phyloP scores from a whole-genome alignment of 2,113 vertebrate species.

The Istiophorus platypterus region DNA sequence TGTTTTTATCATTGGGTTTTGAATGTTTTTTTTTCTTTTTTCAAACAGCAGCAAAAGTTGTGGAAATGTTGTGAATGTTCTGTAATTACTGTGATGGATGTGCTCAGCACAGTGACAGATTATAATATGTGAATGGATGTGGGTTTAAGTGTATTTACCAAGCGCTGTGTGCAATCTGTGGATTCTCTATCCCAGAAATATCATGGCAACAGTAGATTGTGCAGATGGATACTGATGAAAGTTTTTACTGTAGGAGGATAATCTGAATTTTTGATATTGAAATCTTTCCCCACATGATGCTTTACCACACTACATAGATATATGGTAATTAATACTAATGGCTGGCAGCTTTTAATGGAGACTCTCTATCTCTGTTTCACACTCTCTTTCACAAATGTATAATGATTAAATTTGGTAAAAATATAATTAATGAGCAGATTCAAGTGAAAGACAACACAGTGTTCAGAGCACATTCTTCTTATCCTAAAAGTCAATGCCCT shows the following conservation, averaged over 20 bases:
- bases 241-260: background rate
- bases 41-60: background rate
- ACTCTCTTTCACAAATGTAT: slow-evolving; percentile 36
- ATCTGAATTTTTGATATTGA: background rate
- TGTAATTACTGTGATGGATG: slow-evolving; percentile 15
- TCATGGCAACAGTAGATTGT: background rate
- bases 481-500: too few relatives aligned
- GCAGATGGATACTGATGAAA: background rate
- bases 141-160: slow-evolving; percentile 11
- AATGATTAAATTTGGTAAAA: slow-evolving; percentile 45
- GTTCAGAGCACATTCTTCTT: background rate
- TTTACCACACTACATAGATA: background rate
- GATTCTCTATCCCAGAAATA: background rate
- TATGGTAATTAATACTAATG: slow-evolving; percentile 21
- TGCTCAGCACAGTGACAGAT: slow-evolving; percentile 14
- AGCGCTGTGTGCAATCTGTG: slow-evolving; percentile 5
- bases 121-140: slow-evolving; percentile 30
- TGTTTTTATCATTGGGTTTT: too few relatives aligned
- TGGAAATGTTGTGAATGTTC: slow-evolving; percentile 17
- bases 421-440: slow-evolving; percentile 48
- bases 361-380: slow-evolving; percentile 8
- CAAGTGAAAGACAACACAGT: slow-evolving; percentile 12
- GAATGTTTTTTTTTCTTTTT: background rate
- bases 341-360: slow-evolving; percentile 19
- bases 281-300: background rate